Conservation (phyloP, 2,797 vertebrate genomes). For the Eulemur rubriventer region DNA sequence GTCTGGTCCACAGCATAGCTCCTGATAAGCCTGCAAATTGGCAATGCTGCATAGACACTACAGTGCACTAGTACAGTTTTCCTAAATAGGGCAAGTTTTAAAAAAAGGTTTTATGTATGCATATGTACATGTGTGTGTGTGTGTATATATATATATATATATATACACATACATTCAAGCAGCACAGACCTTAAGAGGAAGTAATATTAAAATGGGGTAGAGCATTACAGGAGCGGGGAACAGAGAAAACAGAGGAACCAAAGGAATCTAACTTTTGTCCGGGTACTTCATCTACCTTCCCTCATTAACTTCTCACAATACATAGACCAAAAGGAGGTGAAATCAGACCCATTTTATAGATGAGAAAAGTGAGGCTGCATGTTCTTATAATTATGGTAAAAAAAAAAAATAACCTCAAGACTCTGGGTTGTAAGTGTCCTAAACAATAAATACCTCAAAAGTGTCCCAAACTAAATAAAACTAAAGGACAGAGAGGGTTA, state of each 20-base stretch:
- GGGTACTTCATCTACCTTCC: background rate
- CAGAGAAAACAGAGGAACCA: background rate
- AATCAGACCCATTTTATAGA: background rate
- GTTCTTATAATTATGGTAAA: background rate
- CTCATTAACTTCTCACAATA: background rate
- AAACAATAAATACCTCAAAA: background rate
- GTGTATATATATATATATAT: too few relatives aligned
- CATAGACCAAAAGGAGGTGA: background rate
- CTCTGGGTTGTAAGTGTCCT: background rate
- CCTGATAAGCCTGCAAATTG: background rate
- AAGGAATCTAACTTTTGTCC: background rate
- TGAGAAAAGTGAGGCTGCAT: background rate
- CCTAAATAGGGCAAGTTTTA: background rate
- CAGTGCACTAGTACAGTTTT: background rate
- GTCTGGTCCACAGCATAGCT: background rate
- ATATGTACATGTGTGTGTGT: too few relatives aligned
- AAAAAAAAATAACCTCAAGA: background rate
- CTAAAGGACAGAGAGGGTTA: background rate
- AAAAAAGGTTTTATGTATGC: background rate
- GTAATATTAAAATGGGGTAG: background rate
- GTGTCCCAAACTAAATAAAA: background rate
- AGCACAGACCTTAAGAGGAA: background rate
- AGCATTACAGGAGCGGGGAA: background rate
- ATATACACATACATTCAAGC: background rate
- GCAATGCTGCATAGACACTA: background rate